Evolutionary conservation across 2,113 vertebrate species (phyloP).

Genomic region (Carassius carassius): DNA sequence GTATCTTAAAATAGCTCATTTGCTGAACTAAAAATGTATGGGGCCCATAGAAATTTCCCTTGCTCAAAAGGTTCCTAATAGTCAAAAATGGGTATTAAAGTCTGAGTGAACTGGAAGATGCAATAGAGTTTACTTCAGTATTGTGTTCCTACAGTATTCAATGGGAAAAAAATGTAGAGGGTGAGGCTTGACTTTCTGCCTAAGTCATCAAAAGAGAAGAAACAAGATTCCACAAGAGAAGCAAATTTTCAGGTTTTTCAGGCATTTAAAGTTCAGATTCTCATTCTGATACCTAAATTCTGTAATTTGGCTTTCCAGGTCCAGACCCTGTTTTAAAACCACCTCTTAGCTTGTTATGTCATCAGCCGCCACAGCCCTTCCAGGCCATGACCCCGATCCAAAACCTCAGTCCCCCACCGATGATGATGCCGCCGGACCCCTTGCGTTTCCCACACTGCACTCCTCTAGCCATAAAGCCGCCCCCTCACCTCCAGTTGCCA

Average conservation of each 20-base stretch:
- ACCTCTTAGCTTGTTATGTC: slow-evolving; percentile 76
- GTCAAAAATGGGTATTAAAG: background rate
- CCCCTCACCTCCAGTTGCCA: slow-evolving; percentile 77
- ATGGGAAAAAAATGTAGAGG: too few species aligned
- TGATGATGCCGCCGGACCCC: slow-evolving; percentile 59
- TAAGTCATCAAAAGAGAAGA: too few species aligned
- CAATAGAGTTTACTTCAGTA: too few species aligned
- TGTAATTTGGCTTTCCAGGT: slow-evolving; percentile 60
- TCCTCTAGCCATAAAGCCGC: slow-evolving; percentile 47
- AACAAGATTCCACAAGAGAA: too few species aligned
- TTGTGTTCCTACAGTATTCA: too few species aligned
- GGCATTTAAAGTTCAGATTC: too few species aligned
- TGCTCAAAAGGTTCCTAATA: background rate
- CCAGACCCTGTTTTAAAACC: slow-evolving; percentile 75
- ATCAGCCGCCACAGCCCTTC: slow-evolving; percentile 72
- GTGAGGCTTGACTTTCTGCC: too few species aligned
- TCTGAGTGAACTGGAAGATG: too few species aligned
- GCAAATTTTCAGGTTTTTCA: too few species aligned
- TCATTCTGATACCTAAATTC: background rate
- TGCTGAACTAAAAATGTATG: too few species aligned
- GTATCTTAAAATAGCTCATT: too few species aligned
- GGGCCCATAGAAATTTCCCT: background rate
- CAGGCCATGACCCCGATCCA: slow-evolving; percentile 74
- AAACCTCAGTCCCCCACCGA: slow-evolving; percentile 64
- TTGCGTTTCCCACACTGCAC: slow-evolving; percentile 67